A percentile compares a stretch with the other conserved stretches of the same genome.
Conservation (phyloP, 2,888 invertebrate genomes). For the Orthosia gracilis region DNA sequence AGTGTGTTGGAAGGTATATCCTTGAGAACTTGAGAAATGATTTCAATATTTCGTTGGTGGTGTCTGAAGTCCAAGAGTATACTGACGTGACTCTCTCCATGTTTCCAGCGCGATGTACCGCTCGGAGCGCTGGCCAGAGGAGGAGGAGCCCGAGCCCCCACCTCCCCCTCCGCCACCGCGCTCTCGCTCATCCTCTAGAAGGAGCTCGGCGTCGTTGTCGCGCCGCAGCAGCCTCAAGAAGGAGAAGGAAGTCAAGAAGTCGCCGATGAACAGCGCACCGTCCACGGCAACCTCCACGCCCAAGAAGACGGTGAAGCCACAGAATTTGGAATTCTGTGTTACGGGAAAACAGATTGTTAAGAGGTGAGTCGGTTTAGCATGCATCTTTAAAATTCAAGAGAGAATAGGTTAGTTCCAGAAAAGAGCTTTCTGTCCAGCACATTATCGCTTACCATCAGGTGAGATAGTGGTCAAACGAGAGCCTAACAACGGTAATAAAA, state of each 20-base stretch:
- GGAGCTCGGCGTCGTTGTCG: conserved; percentile 80
- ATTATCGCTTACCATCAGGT: too few relatives aligned
- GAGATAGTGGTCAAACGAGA: too few relatives aligned
- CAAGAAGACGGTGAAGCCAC: conserved; percentile 74
- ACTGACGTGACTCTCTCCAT: background rate
- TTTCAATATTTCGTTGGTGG: too few relatives aligned
- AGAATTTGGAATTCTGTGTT: conserved; percentile 82
- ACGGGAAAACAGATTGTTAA: conserved; percentile 84
- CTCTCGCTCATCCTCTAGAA: conserved; percentile 77
- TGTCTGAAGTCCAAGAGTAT: too few relatives aligned
- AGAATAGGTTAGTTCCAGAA: too few relatives aligned
- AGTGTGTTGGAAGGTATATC: too few relatives aligned
- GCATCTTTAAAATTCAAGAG: too few relatives aligned
- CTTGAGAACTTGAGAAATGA: too few relatives aligned
- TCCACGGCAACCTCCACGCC: conserved; percentile 77
- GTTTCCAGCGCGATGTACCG: conserved; percentile 62
- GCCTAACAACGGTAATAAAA: too few relatives aligned
- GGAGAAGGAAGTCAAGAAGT: conserved; percentile 68
- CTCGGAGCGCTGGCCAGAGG: conserved; percentile 62
- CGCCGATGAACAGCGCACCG: conserved; percentile 65
- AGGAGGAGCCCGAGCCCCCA: conserved; percentile 50
- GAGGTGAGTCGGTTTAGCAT: conserved; percentile 69
- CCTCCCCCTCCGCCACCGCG: conserved; percentile 48
- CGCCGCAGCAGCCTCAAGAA: conserved; percentile 81
- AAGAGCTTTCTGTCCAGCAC: too few relatives aligned